These are phyloP conservation scores for Chauna torquata DNA, from an alignment of 2,113 vertebrate species.

Conservation along the genomic window DNA sequence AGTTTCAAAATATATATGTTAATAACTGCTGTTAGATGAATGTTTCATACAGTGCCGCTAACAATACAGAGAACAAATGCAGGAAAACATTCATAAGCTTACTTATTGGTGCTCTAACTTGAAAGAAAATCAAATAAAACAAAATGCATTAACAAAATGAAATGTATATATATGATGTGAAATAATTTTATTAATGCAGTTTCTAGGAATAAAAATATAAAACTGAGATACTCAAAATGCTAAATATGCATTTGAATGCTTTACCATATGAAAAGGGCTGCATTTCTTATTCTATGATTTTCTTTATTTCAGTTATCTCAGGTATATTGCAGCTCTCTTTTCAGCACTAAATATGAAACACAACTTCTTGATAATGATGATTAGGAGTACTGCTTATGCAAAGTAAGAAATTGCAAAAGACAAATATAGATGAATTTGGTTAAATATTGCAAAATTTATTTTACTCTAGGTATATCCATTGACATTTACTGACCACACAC, in stretches of 20 bases:
- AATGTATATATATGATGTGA: neutral
- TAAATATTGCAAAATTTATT: neutral
- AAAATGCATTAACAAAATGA: neutral
- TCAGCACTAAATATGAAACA: neutral
- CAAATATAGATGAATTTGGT: neutral
- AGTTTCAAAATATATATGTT: neutral
- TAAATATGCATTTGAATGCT: neutral
- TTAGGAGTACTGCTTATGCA: neutral
- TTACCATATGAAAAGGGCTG: neutral
- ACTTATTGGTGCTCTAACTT: neutral
- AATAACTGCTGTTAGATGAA: neutral
- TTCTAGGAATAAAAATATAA: neutral
- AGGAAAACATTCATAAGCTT: neutral
- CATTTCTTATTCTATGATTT: neutral
- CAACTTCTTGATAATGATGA: neutral
- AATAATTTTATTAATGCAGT: neutral
- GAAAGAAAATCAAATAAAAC: neutral
- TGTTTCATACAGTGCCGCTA: neutral
- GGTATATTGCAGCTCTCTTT: neutral
- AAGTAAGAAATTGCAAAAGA: neutral
- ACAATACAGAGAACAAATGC: neutral
- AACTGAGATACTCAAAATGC: neutral
- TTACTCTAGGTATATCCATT: neutral
- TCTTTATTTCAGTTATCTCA: neutral
- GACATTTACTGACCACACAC: neutral